Evolutionary conservation across 2,888 invertebrate genomes (phyloP), one percentile per base, ranked within the genome.

Genomic region (Epiblema foenella): DNA sequence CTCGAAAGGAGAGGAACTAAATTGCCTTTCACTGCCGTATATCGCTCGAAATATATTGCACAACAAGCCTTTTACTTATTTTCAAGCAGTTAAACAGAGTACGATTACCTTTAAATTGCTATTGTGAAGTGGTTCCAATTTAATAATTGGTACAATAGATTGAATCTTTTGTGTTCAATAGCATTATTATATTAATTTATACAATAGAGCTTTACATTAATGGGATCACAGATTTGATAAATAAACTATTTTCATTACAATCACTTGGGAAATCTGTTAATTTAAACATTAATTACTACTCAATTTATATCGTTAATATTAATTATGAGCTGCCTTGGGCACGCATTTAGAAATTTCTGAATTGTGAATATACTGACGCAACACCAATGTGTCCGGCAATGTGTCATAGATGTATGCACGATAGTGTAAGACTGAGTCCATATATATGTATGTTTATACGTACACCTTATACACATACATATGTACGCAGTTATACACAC

Each of bases 21-120:
- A 70, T 71, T 71, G 67, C 66, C 71, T 71, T 71, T 71, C 71
- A 71, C 71, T 67, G 51, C 56, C 64, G 69, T 69, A 65, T 58
- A 69, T 69, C 64, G 64, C 11, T 39, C 63, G 15, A 58, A 59
- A 59, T 69, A 51, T 62, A 62, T 67, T 66, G 67, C 62, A 62
- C 60, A 70, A 70, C 57, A 58, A 46, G 62, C 62, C 66, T 67
- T 62, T 72, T 71, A 71, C 62, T 71, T 71, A 67, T 71, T 71
- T 67, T 67, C 58, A 7, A 70, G 65, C 59, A 49, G 65, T 70
- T 62, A 71, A 51, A 56, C 66, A 60, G 52, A 64, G 37, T 15
- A 67, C 64, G 49, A 46, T 57, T 60, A 56, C 52, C 33, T 58
- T 69, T 58, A 58, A 69, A 63, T 68, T 63, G 54, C 20, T 18